phyloP scores from a whole-genome alignment of 2,797 vertebrate species.

The Cyprinodon diabolis region DNA sequence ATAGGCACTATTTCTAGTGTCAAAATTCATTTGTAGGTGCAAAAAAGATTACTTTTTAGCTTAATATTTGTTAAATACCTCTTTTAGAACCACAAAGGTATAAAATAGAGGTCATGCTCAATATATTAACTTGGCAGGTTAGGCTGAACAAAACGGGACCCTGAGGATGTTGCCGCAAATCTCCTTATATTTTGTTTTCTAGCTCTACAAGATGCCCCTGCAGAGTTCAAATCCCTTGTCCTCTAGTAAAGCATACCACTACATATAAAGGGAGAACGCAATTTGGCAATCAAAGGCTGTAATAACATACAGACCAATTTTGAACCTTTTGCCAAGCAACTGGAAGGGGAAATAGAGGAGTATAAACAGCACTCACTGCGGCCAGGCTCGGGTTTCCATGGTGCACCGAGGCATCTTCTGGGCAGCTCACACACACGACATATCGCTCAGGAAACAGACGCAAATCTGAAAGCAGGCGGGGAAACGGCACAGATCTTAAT shows the following conservation, averaged over 20 bases:
- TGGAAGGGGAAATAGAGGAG: slow-evolving; percentile 77
- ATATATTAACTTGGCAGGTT: slow-evolving; percentile 28
- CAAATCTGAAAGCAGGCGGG: slow-evolving; percentile 80
- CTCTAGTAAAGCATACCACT: slow-evolving; percentile 49
- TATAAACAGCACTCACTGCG: slow-evolving; percentile 80
- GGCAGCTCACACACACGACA: slow-evolving; percentile 88
- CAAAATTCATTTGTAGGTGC: background rate
- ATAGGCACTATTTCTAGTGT: slow-evolving; percentile 1
- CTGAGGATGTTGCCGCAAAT: slow-evolving; percentile 27
- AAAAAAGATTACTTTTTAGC: background rate
- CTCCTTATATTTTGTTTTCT: slow-evolving; percentile 15
- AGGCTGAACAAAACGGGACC: slow-evolving; percentile 27
- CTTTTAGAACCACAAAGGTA: background rate
- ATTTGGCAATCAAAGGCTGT: slow-evolving; percentile 68
- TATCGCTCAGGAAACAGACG: slow-evolving; percentile 91
- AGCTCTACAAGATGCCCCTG: slow-evolving; percentile 19
- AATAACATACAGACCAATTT: slow-evolving; percentile 68
- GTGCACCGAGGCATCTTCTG: slow-evolving; percentile 75
- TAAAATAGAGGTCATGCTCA: background rate
- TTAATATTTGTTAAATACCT: background rate
- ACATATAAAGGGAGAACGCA: slow-evolving; percentile 65
- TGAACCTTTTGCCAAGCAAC: slow-evolving; percentile 71
- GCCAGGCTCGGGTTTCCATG: slow-evolving; percentile 72
- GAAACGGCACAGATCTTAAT: slow-evolving; percentile 67
- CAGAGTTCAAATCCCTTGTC: slow-evolving; percentile 22